A percentile compares a stretch with the other conserved stretches of the same genome.
Evolutionary conservation across 2,888 invertebrate genomes (phyloP).

Genomic region (Acrobasis consociella): DNA sequence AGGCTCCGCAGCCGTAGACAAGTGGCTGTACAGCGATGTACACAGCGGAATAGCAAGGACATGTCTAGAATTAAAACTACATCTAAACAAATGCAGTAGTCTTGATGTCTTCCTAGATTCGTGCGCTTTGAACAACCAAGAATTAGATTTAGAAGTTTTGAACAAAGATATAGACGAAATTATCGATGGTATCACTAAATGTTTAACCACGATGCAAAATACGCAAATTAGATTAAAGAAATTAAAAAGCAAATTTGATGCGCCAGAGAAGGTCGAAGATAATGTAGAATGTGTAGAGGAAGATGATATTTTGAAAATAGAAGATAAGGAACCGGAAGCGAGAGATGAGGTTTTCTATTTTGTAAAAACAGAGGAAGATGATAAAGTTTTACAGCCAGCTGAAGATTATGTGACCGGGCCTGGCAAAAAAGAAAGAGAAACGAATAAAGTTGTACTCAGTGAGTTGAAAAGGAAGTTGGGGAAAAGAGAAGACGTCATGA

Average conservation of each 20-base stretch:
- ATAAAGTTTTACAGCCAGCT: slow-evolving; percentile 38
- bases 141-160: slow-evolving; percentile 59
- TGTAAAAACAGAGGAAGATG: slow-evolving; percentile 69
- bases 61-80: slow-evolving; percentile 65
- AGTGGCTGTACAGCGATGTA: slow-evolving; percentile 72
- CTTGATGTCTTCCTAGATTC: slow-evolving; percentile 73
- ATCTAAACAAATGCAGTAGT: slow-evolving; percentile 61
- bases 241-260: slow-evolving; percentile 54
- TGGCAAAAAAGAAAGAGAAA: slow-evolving; percentile 65
- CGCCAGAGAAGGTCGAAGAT: slow-evolving; percentile 33
- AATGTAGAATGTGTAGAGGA: slow-evolving; percentile 45
- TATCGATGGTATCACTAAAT: slow-evolving; percentile 63
- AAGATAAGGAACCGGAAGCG: slow-evolving; percentile 60
- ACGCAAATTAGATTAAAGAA: slow-evolving; percentile 69
- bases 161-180: slow-evolving; percentile 68
- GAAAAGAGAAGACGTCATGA: slow-evolving; percentile 74
- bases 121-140: slow-evolving; percentile 64
- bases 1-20: slow-evolving; percentile 54
- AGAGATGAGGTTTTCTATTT: slow-evolving; percentile 78
- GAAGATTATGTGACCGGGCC: slow-evolving; percentile 65
- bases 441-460: slow-evolving; percentile 63
- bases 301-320: slow-evolving; percentile 55
- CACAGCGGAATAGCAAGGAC: slow-evolving; percentile 66
- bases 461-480: slow-evolving; percentile 73
- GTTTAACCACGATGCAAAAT: slow-evolving; percentile 58